Evolutionary conservation across 2,113 vertebrate genomes (phyloP).

Genomic region (Nannospalax galili): DNA sequence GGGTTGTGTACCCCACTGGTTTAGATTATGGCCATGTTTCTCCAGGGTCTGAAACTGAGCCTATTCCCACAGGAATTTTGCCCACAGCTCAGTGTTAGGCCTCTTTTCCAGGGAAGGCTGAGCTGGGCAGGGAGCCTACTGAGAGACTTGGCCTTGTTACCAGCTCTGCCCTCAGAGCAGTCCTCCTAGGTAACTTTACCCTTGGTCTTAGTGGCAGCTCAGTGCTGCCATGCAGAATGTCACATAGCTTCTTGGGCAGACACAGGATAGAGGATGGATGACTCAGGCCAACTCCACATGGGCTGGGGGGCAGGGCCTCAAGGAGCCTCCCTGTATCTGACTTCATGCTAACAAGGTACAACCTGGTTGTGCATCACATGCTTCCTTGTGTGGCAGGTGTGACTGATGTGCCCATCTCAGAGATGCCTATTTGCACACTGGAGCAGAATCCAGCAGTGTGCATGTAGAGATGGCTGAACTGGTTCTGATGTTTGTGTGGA

Average conservation of each 20-base stretch:
- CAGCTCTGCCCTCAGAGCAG: not conserved
- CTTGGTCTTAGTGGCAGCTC: not conserved
- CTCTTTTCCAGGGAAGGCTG: not conserved
- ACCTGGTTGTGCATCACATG: not conserved
- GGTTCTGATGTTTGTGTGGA: not conserved
- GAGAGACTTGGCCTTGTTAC: not conserved
- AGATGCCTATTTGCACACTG: not conserved
- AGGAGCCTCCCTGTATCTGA: not conserved
- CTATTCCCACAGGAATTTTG: not conserved
- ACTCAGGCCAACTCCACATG: not conserved
- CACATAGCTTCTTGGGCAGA: not conserved
- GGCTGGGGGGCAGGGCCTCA: not conserved
- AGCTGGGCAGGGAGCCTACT: not conserved
- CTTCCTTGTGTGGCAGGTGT: not conserved
- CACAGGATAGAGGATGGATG: not conserved
- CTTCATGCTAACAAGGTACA: not conserved
- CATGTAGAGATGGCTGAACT: not conserved
- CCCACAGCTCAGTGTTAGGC: not conserved
- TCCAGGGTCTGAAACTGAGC: not conserved
- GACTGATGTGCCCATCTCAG: not conserved
- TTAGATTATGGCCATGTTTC: not conserved
- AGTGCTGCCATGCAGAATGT: not conserved
- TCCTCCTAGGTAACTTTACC: not conserved
- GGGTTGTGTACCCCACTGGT: not conserved
- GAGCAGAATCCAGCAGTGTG: not conserved